Conservation (phyloP, 2,797 vertebrate genomes). For the Cyprinella venusta region DNA sequence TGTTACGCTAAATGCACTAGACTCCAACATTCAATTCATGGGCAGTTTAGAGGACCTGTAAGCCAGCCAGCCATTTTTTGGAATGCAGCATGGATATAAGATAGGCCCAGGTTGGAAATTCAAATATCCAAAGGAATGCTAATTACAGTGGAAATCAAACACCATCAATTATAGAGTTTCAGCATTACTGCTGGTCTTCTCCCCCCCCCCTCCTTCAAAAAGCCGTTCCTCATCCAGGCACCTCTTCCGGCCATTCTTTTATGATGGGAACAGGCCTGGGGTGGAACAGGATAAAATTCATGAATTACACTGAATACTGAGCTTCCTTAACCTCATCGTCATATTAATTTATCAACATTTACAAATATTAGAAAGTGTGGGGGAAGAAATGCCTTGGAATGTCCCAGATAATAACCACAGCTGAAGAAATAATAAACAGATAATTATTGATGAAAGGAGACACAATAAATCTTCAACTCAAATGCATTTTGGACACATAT, state of each 20-base stretch:
- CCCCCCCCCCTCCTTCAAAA: conserved; percentile 22
- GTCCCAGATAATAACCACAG: conserved; percentile 47
- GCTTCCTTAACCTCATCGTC: conserved; percentile 22
- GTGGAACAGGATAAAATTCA: conserved; percentile 1
- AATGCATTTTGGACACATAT: conserved; percentile 48
- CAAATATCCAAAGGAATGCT: conserved; percentile 81
- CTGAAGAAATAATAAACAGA: conserved; percentile 52
- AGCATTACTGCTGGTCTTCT: conserved; percentile 67
- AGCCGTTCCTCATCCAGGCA: conserved; percentile 16
- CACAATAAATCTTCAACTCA: conserved; percentile 44
- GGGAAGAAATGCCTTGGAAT: conserved; percentile 41
- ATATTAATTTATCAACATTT: conserved; percentile 42
- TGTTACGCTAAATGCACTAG: conserved; percentile 53
- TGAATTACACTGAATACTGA: conserved; percentile 4
- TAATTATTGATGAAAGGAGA: conserved; percentile 50
- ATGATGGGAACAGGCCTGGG: conserved; percentile 13
- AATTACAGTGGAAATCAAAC: conserved; percentile 84
- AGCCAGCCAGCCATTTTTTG: conserved; percentile 79
- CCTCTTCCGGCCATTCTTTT: conserved; percentile 38
- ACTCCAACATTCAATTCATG: conserved; percentile 59
- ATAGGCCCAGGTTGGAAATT: conserved; percentile 80
- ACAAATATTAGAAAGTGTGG: conserved; percentile 35
- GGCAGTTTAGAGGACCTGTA: conserved; percentile 71
- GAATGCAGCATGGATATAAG: conserved; percentile 81
- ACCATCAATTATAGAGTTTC: conserved; percentile 84